Evolutionary conservation across 2,113 vertebrate genomes (phyloP), one percentile per base, ranked within the genome.

Genomic region (Pedetes capensis): DNA sequence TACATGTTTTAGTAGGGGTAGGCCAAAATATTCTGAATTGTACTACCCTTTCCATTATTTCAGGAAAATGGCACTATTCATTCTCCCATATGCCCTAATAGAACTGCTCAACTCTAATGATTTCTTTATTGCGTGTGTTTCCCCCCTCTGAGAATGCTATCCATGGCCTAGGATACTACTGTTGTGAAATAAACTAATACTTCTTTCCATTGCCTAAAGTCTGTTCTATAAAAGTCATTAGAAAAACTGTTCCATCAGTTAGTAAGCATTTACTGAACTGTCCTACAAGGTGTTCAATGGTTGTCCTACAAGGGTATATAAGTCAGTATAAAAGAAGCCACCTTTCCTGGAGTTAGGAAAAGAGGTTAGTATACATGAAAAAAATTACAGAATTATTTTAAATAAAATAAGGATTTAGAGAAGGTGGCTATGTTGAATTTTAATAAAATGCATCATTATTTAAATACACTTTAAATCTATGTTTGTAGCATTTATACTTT

Each of bases 371-470:
- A 57, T 63, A 76, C 6, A 12, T 82, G 47, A 72, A 55, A 87
- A 42, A 83, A 86, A 69, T 87, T n/a, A 91, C 44, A 86, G 23
- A 87, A 75, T 69, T 29, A 44, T 53, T 81, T 86, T 91, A 59
- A 91, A 55, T 84, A 91, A 89, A 89, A 85, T 59, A 75, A 8
- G 74, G 95, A 79, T 80, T 74, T 86, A 90, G n/a, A 74, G 25
- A 94, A 44, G 27, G 37, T 87, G 49, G 27, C 17, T 89, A 11
- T 84, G 44, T 79, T 89, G 55, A 78, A n/a, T 76, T 83, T 79
- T 92, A 93, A 91, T 80, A 75, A 83, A 37, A 78, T 86, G 49
- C 20, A 71, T 27, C 2, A 86, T 1, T 76, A 64, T 82, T 87
- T 71, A 81, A 63, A 61, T 80, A 80, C 3, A 79, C 3, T 64